phyloP scores from a whole-genome alignment of 2,888 invertebrate genomes.

The Fabriciana adippe region DNA sequence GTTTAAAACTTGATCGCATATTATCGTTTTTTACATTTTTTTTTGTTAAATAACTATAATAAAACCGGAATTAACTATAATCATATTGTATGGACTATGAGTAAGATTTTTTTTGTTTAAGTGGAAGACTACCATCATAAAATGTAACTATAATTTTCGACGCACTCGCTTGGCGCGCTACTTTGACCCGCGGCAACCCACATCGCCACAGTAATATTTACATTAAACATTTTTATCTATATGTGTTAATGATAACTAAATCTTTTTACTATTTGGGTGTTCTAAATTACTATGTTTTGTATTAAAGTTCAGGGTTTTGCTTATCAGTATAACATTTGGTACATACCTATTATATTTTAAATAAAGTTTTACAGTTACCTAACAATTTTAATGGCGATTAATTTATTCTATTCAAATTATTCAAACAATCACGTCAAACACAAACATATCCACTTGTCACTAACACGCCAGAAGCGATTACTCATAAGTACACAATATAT shows the following conservation, averaged over 20 bases:
- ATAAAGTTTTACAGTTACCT: not conserved
- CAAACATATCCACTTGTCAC: slow-evolving; percentile 11
- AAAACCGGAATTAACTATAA: no score
- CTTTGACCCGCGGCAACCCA: slow-evolving; percentile 30
- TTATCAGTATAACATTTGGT: not conserved
- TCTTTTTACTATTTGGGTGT: slow-evolving; percentile 29
- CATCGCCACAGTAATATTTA: slow-evolving; percentile 27
- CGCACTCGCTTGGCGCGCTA: slow-evolving; percentile 15
- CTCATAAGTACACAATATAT: not conserved
- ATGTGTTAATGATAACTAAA: slow-evolving; percentile 32
- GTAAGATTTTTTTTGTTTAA: no score
- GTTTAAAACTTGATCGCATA: no score
- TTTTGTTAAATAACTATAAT: no score
- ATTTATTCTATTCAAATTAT: not conserved
- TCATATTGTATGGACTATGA: no score
- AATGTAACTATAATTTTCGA: slow-evolving; percentile 16
- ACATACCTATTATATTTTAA: no score
- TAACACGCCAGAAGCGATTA: slow-evolving; percentile 11
- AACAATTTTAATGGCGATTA: no score
- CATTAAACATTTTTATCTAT: slow-evolving; percentile 36
- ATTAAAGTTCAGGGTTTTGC: slow-evolving; percentile 16
- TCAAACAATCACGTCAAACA: slow-evolving; percentile 1
- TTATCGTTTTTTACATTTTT: no score
- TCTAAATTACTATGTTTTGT: slow-evolving; percentile 20
- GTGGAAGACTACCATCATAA: not conserved